Conservation (phyloP, 2,888 invertebrate species). For the Polyommatus icarus region DNA sequence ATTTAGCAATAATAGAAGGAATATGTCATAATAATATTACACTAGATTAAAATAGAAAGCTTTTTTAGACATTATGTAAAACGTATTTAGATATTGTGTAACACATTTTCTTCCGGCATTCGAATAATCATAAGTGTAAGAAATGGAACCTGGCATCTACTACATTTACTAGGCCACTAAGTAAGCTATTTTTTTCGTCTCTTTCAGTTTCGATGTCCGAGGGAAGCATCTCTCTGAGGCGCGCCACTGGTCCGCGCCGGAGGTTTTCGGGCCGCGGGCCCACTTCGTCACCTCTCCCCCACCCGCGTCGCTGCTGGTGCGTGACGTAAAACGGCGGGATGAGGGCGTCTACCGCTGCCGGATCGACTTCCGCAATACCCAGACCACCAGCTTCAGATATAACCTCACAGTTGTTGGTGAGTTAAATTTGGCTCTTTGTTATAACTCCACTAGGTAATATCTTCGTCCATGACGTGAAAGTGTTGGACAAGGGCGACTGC, state of each 20-base stretch:
- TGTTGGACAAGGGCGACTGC: slow-evolving; percentile 85
- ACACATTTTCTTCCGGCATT: no score
- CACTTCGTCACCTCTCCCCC: slow-evolving; percentile 89
- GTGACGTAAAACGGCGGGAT: slow-evolving; percentile 91
- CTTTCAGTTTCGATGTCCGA: slow-evolving; percentile 91
- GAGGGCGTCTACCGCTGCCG: slow-evolving; percentile 94
- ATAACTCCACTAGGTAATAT: no score
- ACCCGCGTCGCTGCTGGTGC: slow-evolving; percentile 87
- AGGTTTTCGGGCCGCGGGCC: slow-evolving; percentile 92
- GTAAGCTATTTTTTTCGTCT: slow-evolving; percentile 37
- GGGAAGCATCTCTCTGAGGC: slow-evolving; percentile 90
- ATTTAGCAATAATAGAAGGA: no score
- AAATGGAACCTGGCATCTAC: no score
- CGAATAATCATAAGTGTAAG: no score
- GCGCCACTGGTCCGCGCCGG: slow-evolving; percentile 91
- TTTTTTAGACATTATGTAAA: no score
- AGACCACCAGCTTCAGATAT: slow-evolving; percentile 93
- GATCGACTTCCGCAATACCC: slow-evolving; percentile 93
- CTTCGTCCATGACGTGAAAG: no score
- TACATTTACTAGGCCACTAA: no score
- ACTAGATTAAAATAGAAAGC: no score
- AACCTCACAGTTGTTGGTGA: slow-evolving; percentile 95
- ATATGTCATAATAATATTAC: no score
- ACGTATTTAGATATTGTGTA: no score
- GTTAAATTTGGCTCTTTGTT: slow-evolving; percentile 48